Evolutionary conservation across 2,888 invertebrate genomes (phyloP).

Genomic region (Drosophila multiciliata): DNA sequence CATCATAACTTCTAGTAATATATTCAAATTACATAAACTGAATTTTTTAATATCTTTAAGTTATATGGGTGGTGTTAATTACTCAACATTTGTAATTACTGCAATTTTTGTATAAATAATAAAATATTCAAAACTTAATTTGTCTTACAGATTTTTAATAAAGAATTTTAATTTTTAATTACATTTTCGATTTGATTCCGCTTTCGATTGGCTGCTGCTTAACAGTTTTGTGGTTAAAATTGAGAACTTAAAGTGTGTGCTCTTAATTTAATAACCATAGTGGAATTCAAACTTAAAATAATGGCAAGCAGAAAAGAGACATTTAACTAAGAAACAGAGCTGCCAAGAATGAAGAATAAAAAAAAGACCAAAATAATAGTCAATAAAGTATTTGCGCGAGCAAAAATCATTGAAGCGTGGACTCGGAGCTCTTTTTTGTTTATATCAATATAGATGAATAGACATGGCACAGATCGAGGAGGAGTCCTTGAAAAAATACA

Average conservation of each 20-base stretch:
- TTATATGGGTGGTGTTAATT: neutral
- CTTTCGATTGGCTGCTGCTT: neutral
- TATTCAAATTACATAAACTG: neutral
- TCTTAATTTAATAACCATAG: neutral
- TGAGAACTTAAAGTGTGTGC: neutral
- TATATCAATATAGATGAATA: conserved; percentile 53
- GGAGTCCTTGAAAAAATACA: conserved; percentile 19
- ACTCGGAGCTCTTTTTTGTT: conserved; percentile 36
- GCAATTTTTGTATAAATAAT: neutral
- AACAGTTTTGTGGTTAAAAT: neutral
- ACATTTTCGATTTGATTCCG: neutral
- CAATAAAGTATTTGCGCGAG: conserved; percentile 76
- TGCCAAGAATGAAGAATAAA: conserved; percentile 28
- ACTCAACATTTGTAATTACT: neutral
- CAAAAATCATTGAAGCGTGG: conserved; percentile 68
- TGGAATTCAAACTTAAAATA: neutral
- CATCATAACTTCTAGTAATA: neutral
- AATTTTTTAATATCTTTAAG: neutral
- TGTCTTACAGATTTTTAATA: neutral
- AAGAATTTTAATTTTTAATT: too few relatives aligned
- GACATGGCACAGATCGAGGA: neutral
- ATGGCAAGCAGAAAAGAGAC: neutral
- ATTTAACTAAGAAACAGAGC: conserved; percentile 1
- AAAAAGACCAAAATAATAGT: conserved; percentile 64
- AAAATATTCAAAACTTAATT: neutral